These are phyloP conservation scores for Homarus americanus DNA, from an alignment of 1,140 invertebrate species.

Conservation along the genomic window DNA sequence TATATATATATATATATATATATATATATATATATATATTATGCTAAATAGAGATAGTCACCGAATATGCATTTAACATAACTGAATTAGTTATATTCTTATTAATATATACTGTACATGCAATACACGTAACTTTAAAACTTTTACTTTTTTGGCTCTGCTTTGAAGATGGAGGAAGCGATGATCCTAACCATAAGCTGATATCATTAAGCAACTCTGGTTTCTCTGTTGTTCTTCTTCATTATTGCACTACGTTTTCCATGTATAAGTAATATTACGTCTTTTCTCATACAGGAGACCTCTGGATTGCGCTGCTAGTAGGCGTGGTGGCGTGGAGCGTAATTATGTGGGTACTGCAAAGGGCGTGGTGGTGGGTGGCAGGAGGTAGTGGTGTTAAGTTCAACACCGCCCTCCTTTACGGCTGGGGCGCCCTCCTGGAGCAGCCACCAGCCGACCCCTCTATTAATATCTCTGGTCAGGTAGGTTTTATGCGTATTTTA, in stretches of 20 bases:
- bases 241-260: no score
- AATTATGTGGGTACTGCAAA: background rate
- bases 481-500: no score
- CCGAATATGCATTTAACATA: no score
- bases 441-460: constrained; percentile 7
- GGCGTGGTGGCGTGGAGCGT: constrained; percentile 18
- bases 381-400: background rate
- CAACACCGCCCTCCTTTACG: background rate
- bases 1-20: constrained; percentile 25
- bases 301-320: background rate
- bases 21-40: constrained; percentile 25
- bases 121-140: no score
- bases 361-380: background rate
- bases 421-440: constrained; percentile 10
- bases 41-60: background rate
- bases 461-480: background rate
- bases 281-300: background rate
- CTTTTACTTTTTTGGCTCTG: no score
- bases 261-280: background rate
- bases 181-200: no score
- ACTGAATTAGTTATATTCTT: no score
- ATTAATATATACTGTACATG: no score
- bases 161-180: no score
- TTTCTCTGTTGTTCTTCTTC: no score
- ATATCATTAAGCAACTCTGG: no score